Evolutionary conservation across 2,797 vertebrate species (phyloP), one percentile per base, ranked within the genome.

Genomic region (Mastacembelus armatus): DNA sequence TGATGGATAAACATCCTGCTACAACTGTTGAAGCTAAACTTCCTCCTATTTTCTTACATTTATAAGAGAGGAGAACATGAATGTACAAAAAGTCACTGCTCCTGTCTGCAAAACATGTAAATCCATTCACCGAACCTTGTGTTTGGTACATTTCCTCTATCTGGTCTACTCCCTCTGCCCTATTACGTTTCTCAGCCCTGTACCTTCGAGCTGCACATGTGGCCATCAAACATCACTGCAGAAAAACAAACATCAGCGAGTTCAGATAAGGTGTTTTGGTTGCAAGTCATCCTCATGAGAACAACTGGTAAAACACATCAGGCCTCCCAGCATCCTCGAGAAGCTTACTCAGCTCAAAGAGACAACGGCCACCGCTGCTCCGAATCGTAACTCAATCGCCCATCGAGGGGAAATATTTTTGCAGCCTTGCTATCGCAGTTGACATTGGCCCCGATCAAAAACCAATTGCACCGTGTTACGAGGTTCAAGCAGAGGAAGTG

Each of bases 401-500:
- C 60, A 56, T 21, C 15, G 27, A 81, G 77, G 65, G 70, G 80
- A 64, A 44, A 57, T 72, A 77, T 78, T 90, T 90, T 85, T 63
- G 79, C 81, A 29, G 29, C 32, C 51, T 84, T 22, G 85, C 89
- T 76, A 74, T 86, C 87, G 65, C 78, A 66, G 77, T 88, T 66
- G 39, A 83, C 74, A 48, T 81, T 72, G 80, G 71, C 88, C 66
- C 26, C 26, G 22, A 78, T 81, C 40, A 74, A 68, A 59, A 91
- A 90, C 77, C 71, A 73, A 85, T 78, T 78, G 82, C 76, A 38
- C 65, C 49, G 18, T 56, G 54, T 84, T 84, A 79, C 49, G 56
- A 81, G 80, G 60, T 77, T 70, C 48, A 66, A 74, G 66, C 60
- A 51, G 68, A 88, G 86, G 85, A 90, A 87, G 81, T 74, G 63